Evolutionary conservation across 2,113 vertebrate genomes (phyloP), one percentile per base, ranked within the genome.

Genomic region (Trematomus loennbergii): DNA sequence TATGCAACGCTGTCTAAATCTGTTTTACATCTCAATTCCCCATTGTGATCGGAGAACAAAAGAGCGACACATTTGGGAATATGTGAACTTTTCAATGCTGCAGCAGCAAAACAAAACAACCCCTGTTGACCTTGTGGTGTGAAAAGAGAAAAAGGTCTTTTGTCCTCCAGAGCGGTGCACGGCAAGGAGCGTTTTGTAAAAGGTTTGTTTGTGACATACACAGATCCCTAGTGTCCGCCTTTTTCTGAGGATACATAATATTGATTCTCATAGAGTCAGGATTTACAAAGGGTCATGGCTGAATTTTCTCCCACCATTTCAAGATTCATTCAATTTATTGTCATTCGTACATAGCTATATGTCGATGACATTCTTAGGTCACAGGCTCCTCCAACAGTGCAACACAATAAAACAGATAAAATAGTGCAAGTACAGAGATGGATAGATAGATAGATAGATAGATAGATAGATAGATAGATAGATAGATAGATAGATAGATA

Each of bases 71-170:
- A 63, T 78, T 72, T 48, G 73, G 61, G 70, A 86, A 75, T 81
- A 62, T 33, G 76, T 75, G 61, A 90, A 83, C 59, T 82, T 78
- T 48, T 5, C 5, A 18, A 80, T 46, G 83, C 81, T 0, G 29
- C 49, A 43, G 78, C 54, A 12, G 45, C 16, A 12, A 54, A 25
- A 90, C 79, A 87, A 84, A 72, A 85, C 80, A 78, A 53, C 72
- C 68, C 29, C 82, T 61, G 17, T 76, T 83, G 86, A 86, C 65
- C 83, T 78, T 78, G 75, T 59, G 62, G 43, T 29, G 50, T 43
- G 11, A 53, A 55, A 69, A 83, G 73, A 91, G 75, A 89, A 88
- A 89, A 88, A 89, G 15, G 75, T 64, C 81, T 82, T 85, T 88
- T 88, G 89, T 90, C 53, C 72, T 63, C 46, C 1, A 12, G 72